Conservation (phyloP, 1,140 invertebrate genomes). For the Lycorma delicatula region DNA sequence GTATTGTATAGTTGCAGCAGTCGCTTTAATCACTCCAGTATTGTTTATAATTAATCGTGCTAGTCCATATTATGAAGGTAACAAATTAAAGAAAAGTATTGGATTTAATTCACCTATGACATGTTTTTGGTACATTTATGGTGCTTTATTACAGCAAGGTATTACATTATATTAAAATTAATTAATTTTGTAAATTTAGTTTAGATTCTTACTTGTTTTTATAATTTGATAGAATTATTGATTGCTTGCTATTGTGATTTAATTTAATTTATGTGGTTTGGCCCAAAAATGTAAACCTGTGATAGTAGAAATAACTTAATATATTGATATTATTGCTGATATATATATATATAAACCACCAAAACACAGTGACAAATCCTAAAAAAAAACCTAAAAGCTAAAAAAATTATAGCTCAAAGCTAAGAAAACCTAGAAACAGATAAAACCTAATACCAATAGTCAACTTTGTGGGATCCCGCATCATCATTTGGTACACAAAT, state of each 20-base stretch:
- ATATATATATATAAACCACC: too few species aligned
- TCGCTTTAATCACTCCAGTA: slow-evolving; percentile 66
- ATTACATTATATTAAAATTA: slow-evolving; percentile 15
- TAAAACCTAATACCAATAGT: too few species aligned
- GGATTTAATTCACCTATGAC: slow-evolving; percentile 61
- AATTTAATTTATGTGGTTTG: background rate
- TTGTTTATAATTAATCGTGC: slow-evolving; percentile 65
- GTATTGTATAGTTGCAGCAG: slow-evolving; percentile 60
- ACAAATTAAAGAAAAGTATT: slow-evolving; percentile 41
- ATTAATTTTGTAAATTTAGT: too few species aligned
- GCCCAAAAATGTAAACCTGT: background rate
- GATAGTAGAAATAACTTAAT: background rate
- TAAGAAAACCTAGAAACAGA: too few species aligned
- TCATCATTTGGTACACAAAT: too few species aligned
- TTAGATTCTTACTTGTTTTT: too few species aligned
- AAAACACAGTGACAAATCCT: too few species aligned
- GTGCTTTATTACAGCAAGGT: slow-evolving; percentile 86
- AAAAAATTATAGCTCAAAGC: too few species aligned
- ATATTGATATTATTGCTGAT: too few species aligned
- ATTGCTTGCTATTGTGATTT: background rate
- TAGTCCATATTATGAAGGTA: slow-evolving; percentile 59
- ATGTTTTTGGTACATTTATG: slow-evolving; percentile 85
- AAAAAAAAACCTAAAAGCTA: too few species aligned
- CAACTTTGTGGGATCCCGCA: too few species aligned
- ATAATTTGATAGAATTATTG: background rate